Conservation (phyloP, 2,113 vertebrate species). For the Channa maculata region DNA sequence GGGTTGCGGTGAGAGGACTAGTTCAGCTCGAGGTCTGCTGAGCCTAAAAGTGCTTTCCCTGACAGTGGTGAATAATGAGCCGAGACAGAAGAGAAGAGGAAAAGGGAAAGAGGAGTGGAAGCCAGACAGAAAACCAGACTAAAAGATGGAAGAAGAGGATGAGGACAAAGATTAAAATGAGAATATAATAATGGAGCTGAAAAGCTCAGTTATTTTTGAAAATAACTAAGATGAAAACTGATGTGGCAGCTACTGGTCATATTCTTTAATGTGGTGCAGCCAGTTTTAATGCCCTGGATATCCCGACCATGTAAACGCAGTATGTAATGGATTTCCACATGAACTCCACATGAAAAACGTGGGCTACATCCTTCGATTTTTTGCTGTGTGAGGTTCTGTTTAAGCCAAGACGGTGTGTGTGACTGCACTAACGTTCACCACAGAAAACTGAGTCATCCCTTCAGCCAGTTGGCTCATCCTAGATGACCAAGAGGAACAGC, state of each 20-base stretch:
- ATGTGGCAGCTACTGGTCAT: slow-evolving; percentile 26
- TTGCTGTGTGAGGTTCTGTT: slow-evolving; percentile 26
- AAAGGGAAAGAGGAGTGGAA: slow-evolving; percentile 27
- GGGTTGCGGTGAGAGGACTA: slow-evolving; percentile 27
- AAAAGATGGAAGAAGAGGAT: slow-evolving; percentile 4
- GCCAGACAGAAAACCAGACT: slow-evolving; percentile 31
- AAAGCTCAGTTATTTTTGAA: slow-evolving; percentile 29
- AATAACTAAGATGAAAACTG: slow-evolving; percentile 35
- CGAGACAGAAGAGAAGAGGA: slow-evolving; percentile 25
- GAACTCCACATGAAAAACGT: slow-evolving; percentile 12
- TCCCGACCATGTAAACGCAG: slow-evolving; percentile 5
- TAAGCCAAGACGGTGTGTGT: slow-evolving; percentile 23
- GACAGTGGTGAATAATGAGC: slow-evolving; percentile 50
- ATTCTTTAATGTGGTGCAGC: slow-evolving; percentile 43
- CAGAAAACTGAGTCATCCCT: slow-evolving; percentile 68
- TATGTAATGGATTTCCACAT: slow-evolving; percentile 29
- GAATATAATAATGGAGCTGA: slow-evolving; percentile 52
- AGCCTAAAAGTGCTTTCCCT: slow-evolving; percentile 40
- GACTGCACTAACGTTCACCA: slow-evolving; percentile 29
- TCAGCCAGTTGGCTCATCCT: slow-evolving; percentile 45
- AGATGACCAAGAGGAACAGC: slow-evolving; percentile 25
- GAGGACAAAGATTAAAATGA: slow-evolving; percentile 43
- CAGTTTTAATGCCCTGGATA: slow-evolving; percentile 23
- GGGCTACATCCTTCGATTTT: slow-evolving; percentile 35
- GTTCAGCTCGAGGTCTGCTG: slow-evolving; percentile 59